Evolutionary conservation across 92 coral and sea anemone species (phyloP).

Genomic region (Epizoanthus rinbou): DNA sequence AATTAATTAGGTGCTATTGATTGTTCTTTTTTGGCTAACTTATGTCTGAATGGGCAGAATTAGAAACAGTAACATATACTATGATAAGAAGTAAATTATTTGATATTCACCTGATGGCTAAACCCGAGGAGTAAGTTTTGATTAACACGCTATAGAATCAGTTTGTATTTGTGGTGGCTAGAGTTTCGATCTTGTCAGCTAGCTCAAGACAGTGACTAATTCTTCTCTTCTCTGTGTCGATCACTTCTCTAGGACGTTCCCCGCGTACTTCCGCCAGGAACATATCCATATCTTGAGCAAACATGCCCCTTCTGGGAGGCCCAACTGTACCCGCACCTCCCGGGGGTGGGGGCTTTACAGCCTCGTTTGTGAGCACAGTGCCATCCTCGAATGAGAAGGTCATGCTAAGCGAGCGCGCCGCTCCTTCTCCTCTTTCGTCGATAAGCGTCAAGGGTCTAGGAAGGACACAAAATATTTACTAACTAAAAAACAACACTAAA

Average conservation of each 20-base stretch:
- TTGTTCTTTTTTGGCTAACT: no score
- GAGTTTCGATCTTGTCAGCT: constrained; percentile 67
- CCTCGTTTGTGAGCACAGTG: constrained; percentile 44
- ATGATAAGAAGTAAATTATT: no score
- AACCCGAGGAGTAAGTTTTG: no score
- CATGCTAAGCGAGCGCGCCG: constrained; percentile 51
- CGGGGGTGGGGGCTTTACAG: constrained; percentile 39
- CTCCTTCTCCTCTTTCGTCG: constrained; percentile 45
- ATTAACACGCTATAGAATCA: no score
- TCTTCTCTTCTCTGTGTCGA: constrained; percentile 63
- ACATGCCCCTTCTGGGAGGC: constrained; percentile 59
- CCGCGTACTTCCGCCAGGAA: constrained; percentile 68
- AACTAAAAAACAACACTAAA: no score
- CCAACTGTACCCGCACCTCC: constrained; percentile 30
- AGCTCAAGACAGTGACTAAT: constrained; percentile 68
- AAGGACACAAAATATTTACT: not conserved
- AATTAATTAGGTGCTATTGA: no score
- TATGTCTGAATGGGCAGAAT: no score
- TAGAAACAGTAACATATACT: no score
- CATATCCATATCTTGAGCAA: constrained; percentile 68
- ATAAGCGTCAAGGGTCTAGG: constrained; percentile 56
- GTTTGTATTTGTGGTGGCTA: constrained; percentile 33
- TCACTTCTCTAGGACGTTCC: constrained; percentile 61
- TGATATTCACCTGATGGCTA: no score
- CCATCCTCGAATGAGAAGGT: constrained; percentile 79